phyloP scores from a whole-genome alignment of 2,888 invertebrate species.

The Drosophila prostipennis region DNA sequence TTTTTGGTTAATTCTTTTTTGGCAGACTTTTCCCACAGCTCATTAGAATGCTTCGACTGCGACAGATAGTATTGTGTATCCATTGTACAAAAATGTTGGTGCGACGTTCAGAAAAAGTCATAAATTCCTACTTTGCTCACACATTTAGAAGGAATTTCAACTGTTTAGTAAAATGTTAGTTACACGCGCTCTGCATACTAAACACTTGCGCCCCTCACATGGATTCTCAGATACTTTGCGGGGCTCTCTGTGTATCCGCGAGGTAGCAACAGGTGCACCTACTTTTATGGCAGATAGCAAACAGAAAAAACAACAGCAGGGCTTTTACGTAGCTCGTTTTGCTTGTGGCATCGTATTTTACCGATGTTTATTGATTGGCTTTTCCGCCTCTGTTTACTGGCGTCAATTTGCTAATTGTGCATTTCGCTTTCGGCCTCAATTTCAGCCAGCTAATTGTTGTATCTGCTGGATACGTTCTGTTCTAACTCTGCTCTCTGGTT shows the following conservation, averaged over 20 bases:
- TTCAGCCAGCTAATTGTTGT: slow-evolving; percentile 25
- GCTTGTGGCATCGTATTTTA: slow-evolving; percentile 18
- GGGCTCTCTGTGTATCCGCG: slow-evolving; percentile 25
- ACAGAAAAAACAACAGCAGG: slow-evolving; percentile 1
- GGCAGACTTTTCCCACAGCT: slow-evolving; percentile 59
- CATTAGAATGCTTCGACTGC: slow-evolving; percentile 40
- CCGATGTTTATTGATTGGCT: slow-evolving; percentile 37
- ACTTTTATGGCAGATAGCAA: slow-evolving; percentile 28
- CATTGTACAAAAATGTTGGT: background rate
- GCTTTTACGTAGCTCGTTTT: slow-evolving; percentile 15
- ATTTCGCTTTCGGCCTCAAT: slow-evolving; percentile 30
- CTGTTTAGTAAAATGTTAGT: slow-evolving; percentile 55
- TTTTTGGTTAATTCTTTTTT: slow-evolving; percentile 31
- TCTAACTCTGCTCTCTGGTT: slow-evolving; percentile 8
- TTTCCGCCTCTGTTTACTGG: slow-evolving; percentile 28
- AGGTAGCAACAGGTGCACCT: slow-evolving; percentile 67
- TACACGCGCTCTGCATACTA: slow-evolving; percentile 63
- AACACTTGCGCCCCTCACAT: slow-evolving; percentile 29
- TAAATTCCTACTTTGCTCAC: slow-evolving; percentile 12
- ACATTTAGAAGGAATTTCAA: slow-evolving; percentile 57
- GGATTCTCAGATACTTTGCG: slow-evolving; percentile 1
- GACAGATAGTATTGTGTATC: slow-evolving; percentile 8
- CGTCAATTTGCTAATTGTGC: slow-evolving; percentile 41
- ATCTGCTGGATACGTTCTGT: slow-evolving; percentile 31
- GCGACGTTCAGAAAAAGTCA: background rate